A percentile compares a stretch with the other conserved stretches of the same genome.
phyloP scores from a whole-genome alignment of 1,140 invertebrate species.

The Sycophaga agraensis region DNA sequence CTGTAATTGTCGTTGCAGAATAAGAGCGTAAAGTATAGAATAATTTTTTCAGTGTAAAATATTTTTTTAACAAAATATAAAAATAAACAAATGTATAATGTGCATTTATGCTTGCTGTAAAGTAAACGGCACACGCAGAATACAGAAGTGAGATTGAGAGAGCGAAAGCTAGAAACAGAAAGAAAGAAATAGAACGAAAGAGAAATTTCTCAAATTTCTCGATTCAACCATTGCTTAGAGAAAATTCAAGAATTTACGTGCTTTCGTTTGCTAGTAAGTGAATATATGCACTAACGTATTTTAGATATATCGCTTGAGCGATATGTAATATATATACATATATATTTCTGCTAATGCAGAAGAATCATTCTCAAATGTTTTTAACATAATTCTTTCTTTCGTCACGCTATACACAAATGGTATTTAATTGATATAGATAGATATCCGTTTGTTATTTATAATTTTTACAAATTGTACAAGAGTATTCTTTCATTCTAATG shows the following conservation, averaged over 20 bases:
- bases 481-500: background rate
- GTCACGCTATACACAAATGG: constrained; percentile 3
- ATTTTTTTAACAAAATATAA: constrained; percentile 21
- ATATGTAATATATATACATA: constrained; percentile 17
- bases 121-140: background rate
- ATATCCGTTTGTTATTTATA: constrained; percentile 16
- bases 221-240: constrained; percentile 19
- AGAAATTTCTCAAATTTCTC: too few relatives aligned
- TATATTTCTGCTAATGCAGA: constrained; percentile 18
- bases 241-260: constrained; percentile 7
- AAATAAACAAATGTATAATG: constrained; percentile 12
- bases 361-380: constrained; percentile 15
- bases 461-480: constrained; percentile 12
- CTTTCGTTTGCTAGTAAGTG: constrained; percentile 21
- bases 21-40: background rate
- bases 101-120: constrained; percentile 13
- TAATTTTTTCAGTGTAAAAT: constrained; percentile 24
- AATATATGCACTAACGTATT: constrained; percentile 16
- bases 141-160: background rate
- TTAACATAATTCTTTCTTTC: constrained; percentile 9
- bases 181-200: background rate
- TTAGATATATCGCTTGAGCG: constrained; percentile 22
- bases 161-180: too few relatives aligned
- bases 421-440: constrained; percentile 15
- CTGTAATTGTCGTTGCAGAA: background rate